Evolutionary conservation across 1,140 invertebrate genomes (phyloP), one percentile per base, ranked within the genome.

Genomic region (Trichogramma pretiosum): DNA sequence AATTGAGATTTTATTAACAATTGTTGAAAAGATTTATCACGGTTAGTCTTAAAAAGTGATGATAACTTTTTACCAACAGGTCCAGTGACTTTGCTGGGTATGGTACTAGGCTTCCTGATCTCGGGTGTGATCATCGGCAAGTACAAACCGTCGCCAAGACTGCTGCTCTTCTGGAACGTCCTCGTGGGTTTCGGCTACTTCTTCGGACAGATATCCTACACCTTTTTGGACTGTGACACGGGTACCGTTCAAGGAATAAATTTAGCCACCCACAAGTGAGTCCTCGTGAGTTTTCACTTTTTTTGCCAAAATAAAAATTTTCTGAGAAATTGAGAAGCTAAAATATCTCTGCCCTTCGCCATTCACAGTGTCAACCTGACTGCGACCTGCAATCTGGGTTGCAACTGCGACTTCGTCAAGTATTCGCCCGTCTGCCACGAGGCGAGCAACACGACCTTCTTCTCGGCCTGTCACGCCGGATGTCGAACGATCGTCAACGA

Each of bases 81-180:
- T 38, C 77, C 78, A 3, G 61, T 71, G 17, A 65, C 74, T 0
- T 59, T 81, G 38, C 30, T 78, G 17, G 77, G 78, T 17, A 78
- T 79, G 73, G 68, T 79, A 0, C 50, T 76, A 16, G 82, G 81
- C n/a, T 74, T 84, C 23, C 55, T 84, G 18, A 38, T 77, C 0
- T 81, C 80, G 1, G 82, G 82, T 11, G 56, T 74, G 13, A 47
- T 81, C 1, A 80, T 84, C n/a, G 77, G 77, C 9, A 80, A 76
- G 58, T 79, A 75, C 36, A 77, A 78, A 50, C 81, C 81, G 0
- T 56, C 68, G 11, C 75, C 82, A 0, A 68, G 75, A 43, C 74
- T 70, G 35, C 63, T 84, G 0, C 65, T 83, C 0, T 66, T 69
- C 34, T 84, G 81, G 78, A 83, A 83, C 57, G 76, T 83, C 0